Conservation (phyloP, 2,888 invertebrate genomes). For the Athalia rosae region DNA sequence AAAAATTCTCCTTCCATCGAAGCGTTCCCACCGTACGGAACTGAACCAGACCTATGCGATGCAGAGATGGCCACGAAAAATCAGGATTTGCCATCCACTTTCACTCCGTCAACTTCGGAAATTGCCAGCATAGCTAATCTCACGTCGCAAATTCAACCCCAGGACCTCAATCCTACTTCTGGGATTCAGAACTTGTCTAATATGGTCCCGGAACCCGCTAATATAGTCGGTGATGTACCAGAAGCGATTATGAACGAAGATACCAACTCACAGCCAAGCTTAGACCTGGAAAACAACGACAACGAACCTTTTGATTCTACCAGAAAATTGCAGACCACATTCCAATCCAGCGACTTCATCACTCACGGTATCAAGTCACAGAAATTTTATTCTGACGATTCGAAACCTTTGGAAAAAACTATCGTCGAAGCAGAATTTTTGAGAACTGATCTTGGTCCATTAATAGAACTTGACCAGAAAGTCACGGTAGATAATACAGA, state of each 20-base stretch:
- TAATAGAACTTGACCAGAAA: slow-evolving; percentile 16
- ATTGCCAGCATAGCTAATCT: slow-evolving; percentile 55
- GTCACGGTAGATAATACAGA: not conserved
- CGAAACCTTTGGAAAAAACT: slow-evolving; percentile 23
- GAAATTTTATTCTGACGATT: slow-evolving; percentile 50
- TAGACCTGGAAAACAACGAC: slow-evolving; percentile 65
- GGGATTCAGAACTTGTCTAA: slow-evolving; percentile 53
- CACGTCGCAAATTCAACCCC: slow-evolving; percentile 52
- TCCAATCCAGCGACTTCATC: slow-evolving; percentile 67
- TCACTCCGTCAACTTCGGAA: slow-evolving; percentile 58
- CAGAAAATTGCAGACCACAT: slow-evolving; percentile 68
- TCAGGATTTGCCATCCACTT: slow-evolving; percentile 53
- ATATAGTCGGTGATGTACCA: slow-evolving; percentile 62
- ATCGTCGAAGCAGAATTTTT: slow-evolving; percentile 19
- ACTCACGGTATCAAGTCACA: slow-evolving; percentile 54
- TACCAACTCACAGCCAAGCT: slow-evolving; percentile 69
- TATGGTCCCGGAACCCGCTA: slow-evolving; percentile 46
- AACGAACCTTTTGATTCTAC: slow-evolving; percentile 56
- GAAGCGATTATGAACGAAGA: slow-evolving; percentile 71
- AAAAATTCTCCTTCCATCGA: slow-evolving; percentile 50
- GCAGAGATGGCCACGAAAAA: slow-evolving; percentile 22
- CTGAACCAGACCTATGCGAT: slow-evolving; percentile 2
- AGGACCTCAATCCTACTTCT: slow-evolving; percentile 48
- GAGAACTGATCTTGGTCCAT: slow-evolving; percentile 4
- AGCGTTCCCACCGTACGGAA: slow-evolving; percentile 28